Base-by-base conservation (phyloP, 2,113 vertebrate species). In the Synodontis membranacea region DNA sequence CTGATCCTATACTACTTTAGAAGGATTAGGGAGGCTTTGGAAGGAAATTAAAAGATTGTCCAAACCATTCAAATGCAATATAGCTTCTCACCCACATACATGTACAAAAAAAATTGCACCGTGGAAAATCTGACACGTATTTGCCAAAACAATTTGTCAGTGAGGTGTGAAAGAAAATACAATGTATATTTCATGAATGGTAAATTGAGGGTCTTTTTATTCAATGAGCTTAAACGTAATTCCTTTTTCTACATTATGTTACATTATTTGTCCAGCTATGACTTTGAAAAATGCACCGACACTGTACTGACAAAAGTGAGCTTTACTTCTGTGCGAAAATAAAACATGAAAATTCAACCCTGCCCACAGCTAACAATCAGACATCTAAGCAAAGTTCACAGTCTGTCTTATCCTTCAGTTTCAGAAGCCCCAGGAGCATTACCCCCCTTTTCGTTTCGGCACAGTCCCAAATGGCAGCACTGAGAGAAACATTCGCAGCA, bases 381-480 rank as follows among this genome's bases (percentile, higher is more conserved):
- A 68, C 62, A 46, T 81, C 78, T 72, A 81, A 81, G 62, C 80
- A 76, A 62, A 83, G 52, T 54, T 85, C 81, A 80, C 80, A 21
- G 58, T 86, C 88, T 88, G 66, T 80, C 88, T 88, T 50, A 66
- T 88, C 70, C 82, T 70, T 4, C 92, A 99, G 98, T 99, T 99
- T 86, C 98, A 99, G 95, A 96, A 95, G 92, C 98, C 98, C 0
- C 98, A 98, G 34, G 98, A 99, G 89, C 98, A 99, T 90, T 99
- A 99, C 88, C 98, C 98, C 0, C 97, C 98, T 0, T 99, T 99
- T 89, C 97, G 98, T 91, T 99, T 99, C 0, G 98, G 98, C 91
- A 99, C 98, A 0, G 98, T 99, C 84, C 98, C 98, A 91, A 99
- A 99, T 0, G 98, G 98, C 88, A 99, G 98, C 96, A 99, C 98